These are phyloP conservation scores for Villa cingulata DNA, from an alignment of 2,888 invertebrate genomes.

Conservation along the genomic window DNA sequence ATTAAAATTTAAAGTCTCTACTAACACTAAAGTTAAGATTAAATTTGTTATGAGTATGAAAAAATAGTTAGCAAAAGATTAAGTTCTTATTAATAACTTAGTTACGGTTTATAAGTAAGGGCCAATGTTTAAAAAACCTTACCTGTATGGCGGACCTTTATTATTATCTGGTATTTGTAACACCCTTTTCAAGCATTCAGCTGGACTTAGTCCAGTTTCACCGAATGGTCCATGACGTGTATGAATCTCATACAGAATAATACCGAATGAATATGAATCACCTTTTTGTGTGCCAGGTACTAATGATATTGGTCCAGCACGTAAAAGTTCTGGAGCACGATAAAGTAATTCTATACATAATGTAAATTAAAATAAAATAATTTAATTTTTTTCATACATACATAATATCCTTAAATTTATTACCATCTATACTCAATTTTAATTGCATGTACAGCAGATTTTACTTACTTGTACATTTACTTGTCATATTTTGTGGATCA, in stretches of 20 bases:
- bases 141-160: slow-evolving; percentile 26
- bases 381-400: too few species aligned
- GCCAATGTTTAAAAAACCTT: too few species aligned
- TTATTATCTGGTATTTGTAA: slow-evolving; percentile 28
- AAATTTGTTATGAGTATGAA: too few species aligned
- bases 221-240: slow-evolving; percentile 78
- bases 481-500: slow-evolving; percentile 42
- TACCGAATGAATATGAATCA: slow-evolving; percentile 75
- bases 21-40: too few species aligned
- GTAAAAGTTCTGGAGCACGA: slow-evolving; percentile 65
- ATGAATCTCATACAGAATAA: slow-evolving; percentile 79
- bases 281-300: slow-evolving; percentile 55
- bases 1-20: too few species aligned
- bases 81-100: too few species aligned
- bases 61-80: too few species aligned
- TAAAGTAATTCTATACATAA: slow-evolving; percentile 52
- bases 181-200: slow-evolving; percentile 41
- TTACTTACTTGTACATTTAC: slow-evolving; percentile 58
- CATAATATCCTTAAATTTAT: too few species aligned
- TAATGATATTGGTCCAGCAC: slow-evolving; percentile 35
- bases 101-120: too few species aligned
- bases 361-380: too few species aligned
- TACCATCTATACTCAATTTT: too few species aligned
- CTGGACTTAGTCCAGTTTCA: slow-evolving; percentile 48
- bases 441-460: too few species aligned